Evolutionary conservation across 1,140 invertebrate species (phyloP).

Genomic region (Globodera rostochiensis): DNA sequence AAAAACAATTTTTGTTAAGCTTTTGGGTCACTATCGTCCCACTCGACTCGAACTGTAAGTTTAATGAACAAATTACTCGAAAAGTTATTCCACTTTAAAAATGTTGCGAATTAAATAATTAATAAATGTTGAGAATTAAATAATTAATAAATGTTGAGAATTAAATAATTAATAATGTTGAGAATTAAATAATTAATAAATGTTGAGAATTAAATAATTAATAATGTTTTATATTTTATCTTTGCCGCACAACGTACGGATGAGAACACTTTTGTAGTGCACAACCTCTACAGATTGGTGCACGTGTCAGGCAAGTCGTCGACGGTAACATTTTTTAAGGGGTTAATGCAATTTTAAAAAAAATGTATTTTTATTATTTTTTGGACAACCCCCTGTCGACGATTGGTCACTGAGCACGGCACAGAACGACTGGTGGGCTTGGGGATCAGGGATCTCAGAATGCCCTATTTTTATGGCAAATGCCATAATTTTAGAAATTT

Average conservation of each 20-base stretch:
- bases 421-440: constrained; percentile 78
- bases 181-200: too few species aligned
- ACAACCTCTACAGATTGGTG: constrained; percentile 76
- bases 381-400: constrained; percentile 81
- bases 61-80: too few species aligned
- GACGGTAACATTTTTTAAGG: constrained; percentile 15
- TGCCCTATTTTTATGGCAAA: not conserved
- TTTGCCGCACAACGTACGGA: constrained; percentile 84
- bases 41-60: constrained; percentile 77
- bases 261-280: constrained; percentile 66
- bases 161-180: too few species aligned
- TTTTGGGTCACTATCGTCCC: constrained; percentile 82
- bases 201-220: too few species aligned
- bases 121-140: too few species aligned
- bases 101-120: too few species aligned
- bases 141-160: too few species aligned
- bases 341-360: too few species aligned
- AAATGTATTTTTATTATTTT: not conserved
- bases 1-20: constrained; percentile 67
- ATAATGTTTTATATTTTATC: too few species aligned
- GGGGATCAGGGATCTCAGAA: not conserved
- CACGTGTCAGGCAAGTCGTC: constrained; percentile 87
- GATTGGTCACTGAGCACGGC: constrained; percentile 81
- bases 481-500: too few species aligned
- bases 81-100: too few species aligned